Evolutionary conservation across 2,888 invertebrate species (phyloP).

Genomic region (Drosophila eohydei): DNA sequence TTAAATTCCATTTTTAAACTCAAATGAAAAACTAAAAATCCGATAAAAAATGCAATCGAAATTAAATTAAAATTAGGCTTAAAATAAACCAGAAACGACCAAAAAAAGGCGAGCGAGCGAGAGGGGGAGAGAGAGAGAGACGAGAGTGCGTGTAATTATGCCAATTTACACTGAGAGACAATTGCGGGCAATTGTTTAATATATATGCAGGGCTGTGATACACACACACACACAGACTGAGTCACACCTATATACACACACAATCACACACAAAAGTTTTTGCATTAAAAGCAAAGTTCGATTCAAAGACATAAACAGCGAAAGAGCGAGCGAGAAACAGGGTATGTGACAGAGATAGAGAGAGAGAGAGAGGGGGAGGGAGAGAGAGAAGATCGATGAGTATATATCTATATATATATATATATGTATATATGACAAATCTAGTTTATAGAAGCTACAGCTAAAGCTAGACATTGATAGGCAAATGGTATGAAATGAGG

Average conservation of each 20-base stretch:
- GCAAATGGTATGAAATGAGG: slow-evolving; percentile 39
- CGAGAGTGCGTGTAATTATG: slow-evolving; percentile 47
- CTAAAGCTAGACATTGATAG: slow-evolving; percentile 43
- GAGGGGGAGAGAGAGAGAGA: not conserved
- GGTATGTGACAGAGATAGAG: slow-evolving; percentile 5
- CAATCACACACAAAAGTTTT: not conserved
- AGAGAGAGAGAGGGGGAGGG: slow-evolving; percentile 10
- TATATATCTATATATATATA: slow-evolving; percentile 4
- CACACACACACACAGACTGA: slow-evolving; percentile 16
- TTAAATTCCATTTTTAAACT: not conserved
- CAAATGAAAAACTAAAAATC: not conserved
- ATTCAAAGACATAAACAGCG: not conserved
- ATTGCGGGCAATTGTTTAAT: slow-evolving; percentile 36
- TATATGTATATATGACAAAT: not conserved
- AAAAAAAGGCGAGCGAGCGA: not conserved
- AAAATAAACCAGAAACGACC: slow-evolving; percentile 2
- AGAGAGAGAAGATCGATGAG: slow-evolving; percentile 16
- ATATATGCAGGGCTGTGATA: slow-evolving; percentile 20
- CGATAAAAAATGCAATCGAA: not conserved
- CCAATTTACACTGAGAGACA: slow-evolving; percentile 49
- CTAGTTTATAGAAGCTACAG: slow-evolving; percentile 30
- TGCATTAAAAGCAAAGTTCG: slow-evolving; percentile 30
- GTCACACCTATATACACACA: slow-evolving; percentile 16
- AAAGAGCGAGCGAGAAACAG: slow-evolving; percentile 8
- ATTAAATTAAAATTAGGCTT: not conserved